Base-by-base conservation (phyloP, 2,888 invertebrate species). In the Cerastis leucographa region DNA sequence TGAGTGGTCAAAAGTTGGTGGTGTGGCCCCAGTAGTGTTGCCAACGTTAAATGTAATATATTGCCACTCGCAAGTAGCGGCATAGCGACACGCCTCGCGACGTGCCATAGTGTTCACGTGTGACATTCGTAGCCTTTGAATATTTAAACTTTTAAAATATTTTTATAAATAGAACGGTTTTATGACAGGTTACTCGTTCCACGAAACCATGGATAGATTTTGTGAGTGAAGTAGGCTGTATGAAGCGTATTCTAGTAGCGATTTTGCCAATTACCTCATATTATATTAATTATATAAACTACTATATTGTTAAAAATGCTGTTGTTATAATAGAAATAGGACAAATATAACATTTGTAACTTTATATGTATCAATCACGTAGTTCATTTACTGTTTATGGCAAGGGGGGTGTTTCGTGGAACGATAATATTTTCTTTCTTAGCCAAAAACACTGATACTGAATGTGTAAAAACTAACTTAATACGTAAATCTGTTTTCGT, bases 251-350 rank as follows among this genome's bases (percentile, higher is more conserved):
- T 80, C 74, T 76, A 71, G 76, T 83, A 78, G 88, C 44, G 80
- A 85, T 75, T 87, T 86, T 87, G 86, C 86, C 86, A 87, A 87
- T 87, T 86, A 87, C 86, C 88, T 86, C 88, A 87, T 87, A 85
- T 71, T 64, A 49, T 76, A 86, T 51, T 74, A 72, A 75, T 79
- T 76, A 75, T 73, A 65, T 56, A 51, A 74, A 78, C 79, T 80
- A 81, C 81, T 76, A 75, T 78, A 83, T 86, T 85, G 86, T 85
- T 87, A 81, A 84, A 83, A 79, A 81, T 74, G 74, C 86, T 86
- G 83, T 85, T 86, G 78, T 86, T 87, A 66, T 76, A 74, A 82
- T 86, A 85, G 71, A 75, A 71, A 85, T 86, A 80, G 80, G 80
- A 74, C 72, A 72, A 85, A 74, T 87, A 70, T 83, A 73, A 87